A percentile compares a stretch with the other conserved stretches of the same genome.
These are phyloP conservation scores for Sepiola atlantica DNA, from an alignment of 2,888 invertebrate species.

Conservation along the genomic window DNA sequence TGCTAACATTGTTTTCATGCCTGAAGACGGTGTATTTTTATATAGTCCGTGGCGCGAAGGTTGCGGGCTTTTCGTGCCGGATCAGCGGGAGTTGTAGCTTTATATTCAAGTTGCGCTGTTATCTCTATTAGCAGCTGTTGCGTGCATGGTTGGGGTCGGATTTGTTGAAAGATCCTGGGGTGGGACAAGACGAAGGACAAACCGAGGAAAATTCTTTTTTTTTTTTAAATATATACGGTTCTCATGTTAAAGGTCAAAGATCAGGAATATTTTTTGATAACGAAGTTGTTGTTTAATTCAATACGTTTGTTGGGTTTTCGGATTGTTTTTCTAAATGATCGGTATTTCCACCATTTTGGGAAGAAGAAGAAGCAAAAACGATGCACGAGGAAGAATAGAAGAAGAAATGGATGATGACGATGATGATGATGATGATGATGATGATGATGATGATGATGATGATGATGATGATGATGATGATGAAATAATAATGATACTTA, in stretches of 20 bases:
- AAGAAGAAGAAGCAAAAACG: neutral
- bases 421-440: no score
- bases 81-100: slow-evolving; percentile 8
- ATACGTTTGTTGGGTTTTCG: neutral
- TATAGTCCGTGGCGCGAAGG: neutral
- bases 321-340: neutral
- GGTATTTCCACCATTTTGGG: neutral
- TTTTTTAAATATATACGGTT: neutral
- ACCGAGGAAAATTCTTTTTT: neutral
- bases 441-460: no score
- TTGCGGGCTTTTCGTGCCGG: neutral
- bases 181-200: neutral
- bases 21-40: neutral
- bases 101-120: neutral
- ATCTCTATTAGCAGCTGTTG: neutral
- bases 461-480: no score
- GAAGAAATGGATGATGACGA: neutral
- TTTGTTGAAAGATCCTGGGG: neutral
- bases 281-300: neutral
- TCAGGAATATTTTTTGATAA: neutral
- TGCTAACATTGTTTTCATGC: neutral
- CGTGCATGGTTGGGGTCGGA: neutral
- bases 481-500: no score
- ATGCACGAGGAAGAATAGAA: neutral
- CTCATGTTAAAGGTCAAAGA: neutral